A percentile compares a stretch with the other conserved stretches of the same genome.
Evolutionary conservation across 2,113 vertebrate genomes (phyloP).

Genomic region (Anthoscopus minutus): DNA sequence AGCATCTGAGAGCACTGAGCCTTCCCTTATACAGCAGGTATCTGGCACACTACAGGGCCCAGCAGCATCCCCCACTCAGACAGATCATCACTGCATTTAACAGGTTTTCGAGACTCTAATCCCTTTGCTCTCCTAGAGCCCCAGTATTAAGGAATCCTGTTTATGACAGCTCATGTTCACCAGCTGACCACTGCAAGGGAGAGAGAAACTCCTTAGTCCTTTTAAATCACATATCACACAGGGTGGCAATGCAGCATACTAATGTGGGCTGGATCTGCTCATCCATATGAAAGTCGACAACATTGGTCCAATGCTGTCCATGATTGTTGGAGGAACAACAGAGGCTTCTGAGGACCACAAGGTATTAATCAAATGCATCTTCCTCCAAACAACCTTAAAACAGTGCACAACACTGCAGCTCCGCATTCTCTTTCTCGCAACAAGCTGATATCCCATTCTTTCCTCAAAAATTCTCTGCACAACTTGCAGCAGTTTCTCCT

Average conservation of each 20-base stretch:
- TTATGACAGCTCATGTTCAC: background rate
- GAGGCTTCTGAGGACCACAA: too few relatives aligned
- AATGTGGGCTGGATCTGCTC: background rate
- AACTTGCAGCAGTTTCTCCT: too few relatives aligned
- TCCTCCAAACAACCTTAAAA: too few relatives aligned
- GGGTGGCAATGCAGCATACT: background rate
- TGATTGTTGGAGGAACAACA: conserved; percentile 77
- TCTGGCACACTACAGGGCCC: background rate
- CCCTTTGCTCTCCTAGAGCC: background rate
- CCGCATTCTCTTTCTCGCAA: too few relatives aligned
- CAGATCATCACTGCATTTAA: accelerated
- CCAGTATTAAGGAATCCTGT: background rate
- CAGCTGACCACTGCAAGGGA: accelerated
- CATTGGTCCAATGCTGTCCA: conserved; percentile 76
- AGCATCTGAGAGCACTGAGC: background rate
- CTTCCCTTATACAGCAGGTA: background rate
- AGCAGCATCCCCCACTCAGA: background rate
- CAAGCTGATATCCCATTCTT: too few relatives aligned
- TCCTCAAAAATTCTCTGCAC: too few relatives aligned
- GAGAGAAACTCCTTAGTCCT: background rate
- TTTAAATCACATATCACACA: background rate
- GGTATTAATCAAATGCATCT: too few relatives aligned
- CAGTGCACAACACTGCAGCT: too few relatives aligned
- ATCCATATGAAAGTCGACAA: conserved; percentile 77
- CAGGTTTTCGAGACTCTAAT: accelerated